Conservation (phyloP, 2,113 vertebrate genomes). For the Cololabis saira region DNA sequence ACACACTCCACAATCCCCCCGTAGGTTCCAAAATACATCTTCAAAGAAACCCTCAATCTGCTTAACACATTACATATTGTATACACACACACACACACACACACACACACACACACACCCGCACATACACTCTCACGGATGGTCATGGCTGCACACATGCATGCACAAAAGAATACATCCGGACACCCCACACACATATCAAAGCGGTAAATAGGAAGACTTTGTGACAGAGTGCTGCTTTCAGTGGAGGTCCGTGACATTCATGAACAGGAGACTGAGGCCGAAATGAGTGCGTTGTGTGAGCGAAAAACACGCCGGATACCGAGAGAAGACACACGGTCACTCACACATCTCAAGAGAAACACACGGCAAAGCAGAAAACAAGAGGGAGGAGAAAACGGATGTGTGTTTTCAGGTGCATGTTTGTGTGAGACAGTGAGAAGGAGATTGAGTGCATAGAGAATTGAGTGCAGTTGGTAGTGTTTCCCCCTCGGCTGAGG, state of each 20-base stretch:
- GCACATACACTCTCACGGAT: slow-evolving; percentile 7
- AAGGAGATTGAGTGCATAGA: slow-evolving; percentile 63
- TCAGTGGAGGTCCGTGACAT: slow-evolving; percentile 56
- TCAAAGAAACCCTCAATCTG: slow-evolving; percentile 68
- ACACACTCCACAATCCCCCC: slow-evolving; percentile 62
- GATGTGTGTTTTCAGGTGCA: slow-evolving; percentile 27
- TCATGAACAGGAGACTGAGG: slow-evolving; percentile 40
- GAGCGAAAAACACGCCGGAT: slow-evolving; percentile 29
- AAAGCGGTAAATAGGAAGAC: slow-evolving; percentile 48
- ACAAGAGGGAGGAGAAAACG: slow-evolving; percentile 17
- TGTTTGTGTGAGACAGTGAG: slow-evolving; percentile 34
- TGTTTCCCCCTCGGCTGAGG: slow-evolving; percentile 80
- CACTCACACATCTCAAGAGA: slow-evolving; percentile 33
- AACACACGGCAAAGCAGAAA: slow-evolving; percentile 13
- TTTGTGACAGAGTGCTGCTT: slow-evolving; percentile 43
- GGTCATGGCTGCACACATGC: slow-evolving; percentile 29
- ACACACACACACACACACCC: slow-evolving; percentile 5
- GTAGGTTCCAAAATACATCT: slow-evolving; percentile 66
- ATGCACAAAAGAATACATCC: slow-evolving; percentile 36
- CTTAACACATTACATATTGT: slow-evolving; percentile 60
- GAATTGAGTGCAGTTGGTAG: slow-evolving; percentile 79
- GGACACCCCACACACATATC: slow-evolving; percentile 41
- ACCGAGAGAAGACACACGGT: slow-evolving; percentile 13
- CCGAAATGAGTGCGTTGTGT: slow-evolving; percentile 33
- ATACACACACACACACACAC: slow-evolving; percentile 6